Conservation (phyloP, 2,113 vertebrate species). For the Esox niger region DNA sequence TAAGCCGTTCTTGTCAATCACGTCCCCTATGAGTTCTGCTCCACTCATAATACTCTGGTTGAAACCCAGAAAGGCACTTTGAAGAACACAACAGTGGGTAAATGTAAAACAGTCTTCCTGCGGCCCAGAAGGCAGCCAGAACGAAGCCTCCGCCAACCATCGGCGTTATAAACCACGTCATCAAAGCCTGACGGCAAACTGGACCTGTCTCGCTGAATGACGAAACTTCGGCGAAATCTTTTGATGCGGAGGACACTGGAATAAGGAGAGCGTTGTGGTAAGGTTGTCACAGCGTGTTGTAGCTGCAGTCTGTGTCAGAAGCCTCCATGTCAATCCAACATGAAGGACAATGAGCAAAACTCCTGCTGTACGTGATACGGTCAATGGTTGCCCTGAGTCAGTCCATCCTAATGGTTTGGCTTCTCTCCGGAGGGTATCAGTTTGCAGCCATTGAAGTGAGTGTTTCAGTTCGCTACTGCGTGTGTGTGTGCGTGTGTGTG, state of each 20-base stretch:
- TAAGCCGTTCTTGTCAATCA: conserved; percentile 16
- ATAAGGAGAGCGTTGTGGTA: conserved; percentile 22
- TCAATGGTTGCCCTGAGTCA: conserved; percentile 51
- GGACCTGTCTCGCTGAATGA: conserved; percentile 47
- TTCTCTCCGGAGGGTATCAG: conserved; percentile 30
- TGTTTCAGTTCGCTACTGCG: conserved; percentile 23
- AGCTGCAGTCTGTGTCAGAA: conserved; percentile 40
- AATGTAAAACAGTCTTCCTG: not conserved
- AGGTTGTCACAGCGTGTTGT: conserved; percentile 48
- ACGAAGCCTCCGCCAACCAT: conserved; percentile 20
- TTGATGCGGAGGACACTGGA: conserved; percentile 47
- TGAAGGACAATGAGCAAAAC: conserved; percentile 25
- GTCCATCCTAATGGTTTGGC: conserved; percentile 41
- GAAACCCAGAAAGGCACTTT: not conserved
- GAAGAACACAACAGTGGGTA: not conserved
- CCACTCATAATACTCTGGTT: not conserved
- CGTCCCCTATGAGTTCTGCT: not conserved
- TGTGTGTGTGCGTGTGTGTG: conserved; percentile 10
- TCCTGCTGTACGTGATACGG: conserved; percentile 29
- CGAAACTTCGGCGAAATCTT: conserved; percentile 63
- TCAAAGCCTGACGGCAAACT: conserved; percentile 35
- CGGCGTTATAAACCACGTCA: conserved; percentile 30
- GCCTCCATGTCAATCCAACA: conserved; percentile 35
- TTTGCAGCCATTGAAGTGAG: conserved; percentile 24
- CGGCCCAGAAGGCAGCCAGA: not conserved